Conservation (phyloP, 2,797 vertebrate species). For the Mormyrus proboscirostris region DNA sequence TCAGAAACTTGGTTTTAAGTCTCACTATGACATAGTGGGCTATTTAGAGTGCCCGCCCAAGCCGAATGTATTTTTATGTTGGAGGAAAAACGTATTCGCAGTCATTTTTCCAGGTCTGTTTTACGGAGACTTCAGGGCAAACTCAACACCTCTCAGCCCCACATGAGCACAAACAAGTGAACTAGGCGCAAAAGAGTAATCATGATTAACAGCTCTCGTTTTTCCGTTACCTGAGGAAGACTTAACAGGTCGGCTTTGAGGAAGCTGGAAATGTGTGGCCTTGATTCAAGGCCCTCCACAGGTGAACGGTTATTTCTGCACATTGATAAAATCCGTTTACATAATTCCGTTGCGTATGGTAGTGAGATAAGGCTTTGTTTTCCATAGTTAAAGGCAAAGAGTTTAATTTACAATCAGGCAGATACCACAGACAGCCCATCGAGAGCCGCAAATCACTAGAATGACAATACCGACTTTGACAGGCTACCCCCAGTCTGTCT, state of each 20-base stretch:
- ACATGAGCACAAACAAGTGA: not conserved
- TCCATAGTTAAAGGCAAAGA: conserved; percentile 45
- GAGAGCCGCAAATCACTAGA: conserved; percentile 74
- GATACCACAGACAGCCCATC: conserved; percentile 75
- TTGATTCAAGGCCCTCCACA: not conserved
- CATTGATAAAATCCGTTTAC: conserved; percentile 39
- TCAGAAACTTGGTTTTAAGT: conserved; percentile 65
- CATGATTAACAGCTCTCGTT: not conserved
- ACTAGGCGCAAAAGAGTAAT: not conserved
- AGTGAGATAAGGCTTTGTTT: conserved; percentile 41
- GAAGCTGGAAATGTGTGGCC: not conserved
- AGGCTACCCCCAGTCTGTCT: conserved; percentile 69
- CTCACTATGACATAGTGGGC: conserved; percentile 58
- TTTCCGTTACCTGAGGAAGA: not conserved
- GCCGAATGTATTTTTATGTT: conserved; percentile 10
- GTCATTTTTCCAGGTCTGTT: conserved; percentile 10
- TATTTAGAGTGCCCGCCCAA: conserved; percentile 50
- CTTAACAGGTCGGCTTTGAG: not conserved
- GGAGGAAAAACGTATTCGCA: conserved; percentile 1
- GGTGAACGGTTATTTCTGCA: conserved; percentile 11
- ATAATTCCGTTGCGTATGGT: conserved; percentile 41
- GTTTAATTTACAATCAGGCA: conserved; percentile 72
- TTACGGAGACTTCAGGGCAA: conserved; percentile 9
- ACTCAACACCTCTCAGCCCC: conserved; percentile 2
- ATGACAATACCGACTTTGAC: conserved; percentile 76